Base-by-base conservation (phyloP, 2,797 vertebrate species). In the Tadarida brasiliensis region DNA sequence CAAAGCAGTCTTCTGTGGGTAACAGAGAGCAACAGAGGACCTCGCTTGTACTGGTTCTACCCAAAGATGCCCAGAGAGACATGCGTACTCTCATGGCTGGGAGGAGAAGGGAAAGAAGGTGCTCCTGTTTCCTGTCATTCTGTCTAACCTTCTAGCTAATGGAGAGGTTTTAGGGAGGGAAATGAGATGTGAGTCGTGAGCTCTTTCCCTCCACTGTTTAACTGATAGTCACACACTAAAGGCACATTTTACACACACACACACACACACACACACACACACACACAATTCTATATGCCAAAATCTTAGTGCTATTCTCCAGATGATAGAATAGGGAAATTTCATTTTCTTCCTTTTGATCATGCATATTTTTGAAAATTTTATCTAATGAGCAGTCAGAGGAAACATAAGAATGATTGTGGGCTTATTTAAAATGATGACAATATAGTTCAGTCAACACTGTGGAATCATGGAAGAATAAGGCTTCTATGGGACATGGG, bases 321-420 rank as follows among this genome's bases (percentile, higher is more conserved):
- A n/a, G n/a, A 49, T 56, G 44, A 16, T 24, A 33, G 28, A 14
- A 51, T 73, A 11, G 10, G 68, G 5, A 10, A 3, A 11, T 56
- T 47, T 89, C 57, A 12, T 30, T 71, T 82, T 71, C 17, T 89
- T 59, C 11, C 30, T 80, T 94, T 87, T 49, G n/a, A 67, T 68
- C 20, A 70, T 54, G 7, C 44, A 30, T 30, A 56, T 61, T 86
- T 47, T 4, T 2, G 35, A 78, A 35, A 30, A 3, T 9, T n/a
- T 12, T 65, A 33, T 61, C 28, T 51, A 63, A 44, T 71, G 59
- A 92, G 47, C 54, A 61, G 35, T 74, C 15, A 68, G 11, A 28
- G 59, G 14, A 51, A 83, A 68, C 22, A n/a, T 88, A 80, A 90
- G 28, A 85, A 90, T 54, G 30, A 77, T 17, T 82, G 17, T 91